These are phyloP conservation scores for Antitype chi DNA, from an alignment of 2,888 invertebrate species.

Conservation along the genomic window DNA sequence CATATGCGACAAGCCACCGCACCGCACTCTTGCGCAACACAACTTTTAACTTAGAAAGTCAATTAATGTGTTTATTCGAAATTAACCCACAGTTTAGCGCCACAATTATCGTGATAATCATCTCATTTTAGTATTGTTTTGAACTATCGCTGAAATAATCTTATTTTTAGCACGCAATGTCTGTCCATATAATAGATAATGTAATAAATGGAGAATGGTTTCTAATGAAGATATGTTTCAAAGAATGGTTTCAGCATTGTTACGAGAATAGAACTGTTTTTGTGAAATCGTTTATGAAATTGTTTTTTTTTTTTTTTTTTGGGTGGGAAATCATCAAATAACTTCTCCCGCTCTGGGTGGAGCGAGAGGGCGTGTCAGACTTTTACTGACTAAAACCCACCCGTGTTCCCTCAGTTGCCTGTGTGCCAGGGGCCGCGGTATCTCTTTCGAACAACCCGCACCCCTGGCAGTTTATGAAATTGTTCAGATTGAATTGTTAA, in stretches of 20 bases:
- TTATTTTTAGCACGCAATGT: conserved; percentile 56
- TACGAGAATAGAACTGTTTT: conserved; percentile 17
- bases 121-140: conserved; percentile 62
- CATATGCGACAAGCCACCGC: conserved; percentile 21
- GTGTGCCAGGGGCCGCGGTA: no score
- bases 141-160: conserved; percentile 62
- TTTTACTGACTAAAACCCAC: no score
- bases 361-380: no score
- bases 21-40: conserved; percentile 49
- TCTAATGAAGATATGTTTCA: conserved; percentile 49
- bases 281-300: conserved; percentile 49
- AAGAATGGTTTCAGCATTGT: conserved; percentile 53
- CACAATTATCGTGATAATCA: conserved; percentile 54
- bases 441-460: no score
- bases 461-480: conserved; percentile 50
- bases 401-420: no score
- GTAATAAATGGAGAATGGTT: conserved; percentile 35
- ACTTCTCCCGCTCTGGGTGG: no score
- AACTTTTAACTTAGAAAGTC: conserved; percentile 61
- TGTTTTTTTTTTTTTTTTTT: no score
- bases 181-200: conserved; percentile 33
- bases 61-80: conserved; percentile 47
- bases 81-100: conserved; percentile 51
- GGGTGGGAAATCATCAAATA: no score
- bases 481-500: not conserved